A percentile compares a stretch with the other conserved stretches of the same genome.
Evolutionary conservation across 2,888 invertebrate species (phyloP).

Genomic region (Boloria selene): DNA sequence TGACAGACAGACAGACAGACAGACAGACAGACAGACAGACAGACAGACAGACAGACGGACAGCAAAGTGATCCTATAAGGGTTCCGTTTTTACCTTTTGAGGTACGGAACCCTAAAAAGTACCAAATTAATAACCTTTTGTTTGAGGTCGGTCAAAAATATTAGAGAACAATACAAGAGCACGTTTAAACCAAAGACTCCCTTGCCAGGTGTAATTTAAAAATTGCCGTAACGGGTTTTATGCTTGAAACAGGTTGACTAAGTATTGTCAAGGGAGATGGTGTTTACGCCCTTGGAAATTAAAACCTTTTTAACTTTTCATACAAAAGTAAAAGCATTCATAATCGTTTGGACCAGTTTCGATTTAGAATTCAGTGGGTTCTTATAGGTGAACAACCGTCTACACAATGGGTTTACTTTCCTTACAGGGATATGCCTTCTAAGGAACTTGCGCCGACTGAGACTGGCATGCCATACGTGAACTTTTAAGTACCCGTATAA

Average conservation of each 20-base stretch:
- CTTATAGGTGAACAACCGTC: conserved; percentile 68
- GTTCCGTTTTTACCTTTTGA: too few relatives aligned
- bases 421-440: conserved; percentile 63
- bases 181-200: not conserved
- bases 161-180: not conserved
- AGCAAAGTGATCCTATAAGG: too few relatives aligned
- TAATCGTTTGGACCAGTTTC: conserved; percentile 42
- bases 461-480: conserved; percentile 38
- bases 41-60: too few relatives aligned
- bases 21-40: too few relatives aligned
- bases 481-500: conserved; percentile 36
- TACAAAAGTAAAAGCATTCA: conserved; percentile 47
- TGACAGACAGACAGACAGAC: too few relatives aligned
- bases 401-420: conserved; percentile 74
- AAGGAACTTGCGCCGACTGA: conserved; percentile 45
- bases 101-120: too few relatives aligned
- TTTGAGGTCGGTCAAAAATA: too few relatives aligned
- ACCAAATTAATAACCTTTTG: too few relatives aligned
- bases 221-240: conserved; percentile 11
- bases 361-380: conserved; percentile 58
- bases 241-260: conserved; percentile 15
- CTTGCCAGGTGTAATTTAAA: conserved; percentile 11
- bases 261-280: conserved; percentile 7
- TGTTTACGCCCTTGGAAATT: conserved; percentile 6
- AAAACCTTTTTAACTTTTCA: conserved; percentile 9